Base-by-base conservation (phyloP, 2,113 vertebrate species). In the Casuarius casuarius region DNA sequence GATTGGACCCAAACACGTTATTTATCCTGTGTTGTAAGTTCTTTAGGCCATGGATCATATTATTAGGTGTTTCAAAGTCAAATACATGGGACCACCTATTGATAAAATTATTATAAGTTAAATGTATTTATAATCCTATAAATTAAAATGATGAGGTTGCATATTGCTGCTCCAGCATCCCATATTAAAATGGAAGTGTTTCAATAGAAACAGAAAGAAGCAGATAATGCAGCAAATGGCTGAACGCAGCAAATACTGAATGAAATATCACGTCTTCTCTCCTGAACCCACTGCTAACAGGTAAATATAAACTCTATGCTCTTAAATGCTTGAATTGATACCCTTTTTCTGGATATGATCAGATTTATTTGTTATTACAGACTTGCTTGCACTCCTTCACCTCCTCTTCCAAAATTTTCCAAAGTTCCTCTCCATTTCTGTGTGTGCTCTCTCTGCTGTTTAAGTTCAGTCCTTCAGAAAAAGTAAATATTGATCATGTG, bases 311-410 rank as follows among this genome's bases (percentile, higher is more conserved):
- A 40, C 8, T 31, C 4, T 14, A 11, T 16, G 44, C 8, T 22
- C 19, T 35, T 56, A 52, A 66, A 11, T 18, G 10, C 12, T 38
- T 63, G 26, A 85, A 66, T 29, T 12, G 0, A 5, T 29, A 49
- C 44, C 8, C 48, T 25, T 48, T 13, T 73, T 25, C 49, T 21
- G 35, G 17, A 54, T 74, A 38, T 29, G 38, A 42, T 42, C 28
- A 35, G 19, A 49, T 18, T 59, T 59, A 38, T 49, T 51, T 51
- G 17, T 26, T 38, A 49, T 58, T 46, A 40, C 31, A 59, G 91
- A 66, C 7, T 44, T 1, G 0, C 6, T 1, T 48, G 20, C 3
- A 23, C 40, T 79, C 33, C 20, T 80, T 82, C 13, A 40, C 33
- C 2, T 40, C 0, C 0, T 28, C 46, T 91, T 67, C 14, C 26